Evolutionary conservation across 2,797 vertebrate genomes (phyloP).

Genomic region (Bovichtus variegatus): DNA sequence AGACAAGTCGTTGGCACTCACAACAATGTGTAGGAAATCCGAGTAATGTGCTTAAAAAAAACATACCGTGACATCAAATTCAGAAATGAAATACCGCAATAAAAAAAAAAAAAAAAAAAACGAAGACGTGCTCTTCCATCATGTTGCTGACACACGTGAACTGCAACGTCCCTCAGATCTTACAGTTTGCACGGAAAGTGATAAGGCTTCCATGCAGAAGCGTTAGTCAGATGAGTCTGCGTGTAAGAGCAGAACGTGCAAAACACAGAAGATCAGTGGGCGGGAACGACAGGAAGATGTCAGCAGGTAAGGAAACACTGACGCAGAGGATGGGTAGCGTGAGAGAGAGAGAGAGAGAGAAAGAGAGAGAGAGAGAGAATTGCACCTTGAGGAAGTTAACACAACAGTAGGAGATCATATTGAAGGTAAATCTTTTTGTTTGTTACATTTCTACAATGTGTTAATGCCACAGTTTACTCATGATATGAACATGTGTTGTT

Average conservation of each 20-base stretch:
- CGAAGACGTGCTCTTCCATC: not conserved
- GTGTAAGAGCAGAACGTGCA: conserved; percentile 4
- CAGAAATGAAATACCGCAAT: not conserved
- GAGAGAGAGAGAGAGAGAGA: conserved; percentile 30
- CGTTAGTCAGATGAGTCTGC: conserved; percentile 37
- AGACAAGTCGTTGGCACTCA: not conserved
- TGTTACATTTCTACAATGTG: not conserved
- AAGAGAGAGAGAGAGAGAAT: conserved; percentile 19
- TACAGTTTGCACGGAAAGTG: conserved; percentile 56
- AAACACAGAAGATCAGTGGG: conserved; percentile 45
- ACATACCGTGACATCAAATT: not conserved
- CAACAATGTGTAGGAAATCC: not conserved
- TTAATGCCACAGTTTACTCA: not conserved
- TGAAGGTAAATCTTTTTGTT: conserved; percentile 49
- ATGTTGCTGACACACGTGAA: not conserved
- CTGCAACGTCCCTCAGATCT: conserved; percentile 22
- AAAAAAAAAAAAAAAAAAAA: no score
- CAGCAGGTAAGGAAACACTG: conserved; percentile 80
- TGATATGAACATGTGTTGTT: not conserved
- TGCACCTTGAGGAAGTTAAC: conserved; percentile 60
- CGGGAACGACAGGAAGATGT: conserved; percentile 66
- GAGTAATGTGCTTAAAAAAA: not conserved
- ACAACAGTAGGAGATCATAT: conserved; percentile 25
- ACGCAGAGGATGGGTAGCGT: conserved; percentile 58
- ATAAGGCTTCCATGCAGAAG: conserved; percentile 38